Evolutionary conservation across 2,797 vertebrate genomes (phyloP).

Genomic region (Rhinogobio ventralis): DNA sequence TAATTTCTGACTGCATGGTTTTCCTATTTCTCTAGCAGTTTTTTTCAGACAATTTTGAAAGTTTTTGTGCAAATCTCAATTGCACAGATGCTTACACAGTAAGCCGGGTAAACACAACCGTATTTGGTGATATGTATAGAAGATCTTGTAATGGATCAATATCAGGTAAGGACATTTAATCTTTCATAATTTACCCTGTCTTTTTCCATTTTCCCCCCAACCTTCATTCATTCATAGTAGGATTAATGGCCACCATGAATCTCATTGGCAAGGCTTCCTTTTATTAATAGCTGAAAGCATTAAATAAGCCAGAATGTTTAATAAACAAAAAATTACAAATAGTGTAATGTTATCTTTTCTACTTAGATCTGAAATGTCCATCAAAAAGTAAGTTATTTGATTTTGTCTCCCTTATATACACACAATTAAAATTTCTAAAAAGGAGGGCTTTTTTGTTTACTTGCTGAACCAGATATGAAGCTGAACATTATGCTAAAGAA

Average conservation of each 20-base stretch:
- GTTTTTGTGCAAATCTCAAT: not conserved
- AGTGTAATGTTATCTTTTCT: not conserved
- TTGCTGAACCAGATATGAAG: not conserved
- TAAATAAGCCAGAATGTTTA: not conserved
- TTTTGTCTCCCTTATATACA: not conserved
- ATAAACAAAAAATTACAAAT: not conserved
- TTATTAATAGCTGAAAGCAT: not conserved
- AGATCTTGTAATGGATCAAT: not conserved
- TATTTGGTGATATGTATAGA: constrained; percentile 3
- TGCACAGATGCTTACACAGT: not conserved
- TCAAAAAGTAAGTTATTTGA: constrained; percentile 29
- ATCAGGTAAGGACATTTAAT: constrained; percentile 27
- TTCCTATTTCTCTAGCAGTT: not conserved
- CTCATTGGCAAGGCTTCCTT: not conserved
- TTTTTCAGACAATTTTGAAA: accelerated
- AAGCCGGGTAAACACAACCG: not conserved
- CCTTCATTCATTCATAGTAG: not conserved
- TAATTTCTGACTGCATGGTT: not conserved
- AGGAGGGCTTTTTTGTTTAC: not conserved
- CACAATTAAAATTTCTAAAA: not conserved
- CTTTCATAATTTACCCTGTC: not conserved
- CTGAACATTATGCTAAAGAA: not conserved
- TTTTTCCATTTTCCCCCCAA: not conserved
- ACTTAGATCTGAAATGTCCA: constrained; percentile 28
- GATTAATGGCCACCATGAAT: not conserved